These are phyloP conservation scores for Scaptomyza caliginosa DNA, from an alignment of 2,888 invertebrate species.

Conservation along the genomic window DNA sequence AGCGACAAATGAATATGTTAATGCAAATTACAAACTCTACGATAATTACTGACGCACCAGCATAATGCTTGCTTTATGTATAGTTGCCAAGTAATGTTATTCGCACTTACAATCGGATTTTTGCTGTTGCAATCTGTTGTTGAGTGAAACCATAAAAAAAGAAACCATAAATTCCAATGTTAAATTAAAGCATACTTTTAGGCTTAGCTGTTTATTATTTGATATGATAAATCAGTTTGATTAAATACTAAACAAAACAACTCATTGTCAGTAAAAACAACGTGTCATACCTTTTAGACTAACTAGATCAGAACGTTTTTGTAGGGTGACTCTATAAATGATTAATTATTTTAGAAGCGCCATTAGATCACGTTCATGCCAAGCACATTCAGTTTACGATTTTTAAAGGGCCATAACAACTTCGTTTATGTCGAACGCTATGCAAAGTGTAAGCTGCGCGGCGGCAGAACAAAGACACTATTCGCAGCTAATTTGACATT, in stretches of 20 bases:
- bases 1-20: constrained; percentile 46
- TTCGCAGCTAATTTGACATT: constrained; percentile 64
- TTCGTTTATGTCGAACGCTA: constrained; percentile 21
- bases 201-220: background rate
- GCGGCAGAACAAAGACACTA: constrained; percentile 55
- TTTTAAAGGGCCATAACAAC: constrained; percentile 29
- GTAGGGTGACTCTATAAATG: background rate
- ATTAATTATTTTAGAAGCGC: background rate
- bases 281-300: background rate
- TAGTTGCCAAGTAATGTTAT: no score
- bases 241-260: background rate
- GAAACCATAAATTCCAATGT: no score
- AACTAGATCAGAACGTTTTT: background rate
- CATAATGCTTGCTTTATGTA: no score
- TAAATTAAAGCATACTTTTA: constrained; percentile 20
- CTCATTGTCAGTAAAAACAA: background rate
- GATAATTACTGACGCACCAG: background rate
- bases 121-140: no score
- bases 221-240: background rate
- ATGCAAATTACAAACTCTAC: constrained; percentile 50
- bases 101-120: no score
- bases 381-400: background rate
- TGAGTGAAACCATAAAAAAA: background rate
- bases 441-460: constrained; percentile 32
- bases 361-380: background rate